Evolutionary conservation across 2,888 invertebrate species (phyloP), one percentile per base, ranked within the genome.

Genomic region (Thymelicus lineola): DNA sequence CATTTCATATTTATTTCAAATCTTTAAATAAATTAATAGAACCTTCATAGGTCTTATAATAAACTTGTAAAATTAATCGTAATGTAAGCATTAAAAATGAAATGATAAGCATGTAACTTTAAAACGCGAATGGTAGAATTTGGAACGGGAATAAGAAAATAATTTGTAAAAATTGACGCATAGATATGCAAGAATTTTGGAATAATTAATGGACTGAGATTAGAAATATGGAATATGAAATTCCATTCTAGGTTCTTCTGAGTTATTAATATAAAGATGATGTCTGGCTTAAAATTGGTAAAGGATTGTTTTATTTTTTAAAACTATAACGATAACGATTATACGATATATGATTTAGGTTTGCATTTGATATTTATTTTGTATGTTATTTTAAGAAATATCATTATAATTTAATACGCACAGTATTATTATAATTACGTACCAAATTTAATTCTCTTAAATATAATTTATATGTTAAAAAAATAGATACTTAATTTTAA

Each of bases 391-490:
- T 12, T 20, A 9, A 38, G 14, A 15, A 45, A 45, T 61, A 58
- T 38, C 0, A 15, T 58, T 36, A 35, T 60, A 28, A 53, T 67
- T 67, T 42, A 46, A 45, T 53, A 67, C 66, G 60, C 60, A 60
- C 67, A 68, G 67, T 68, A 68, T 68, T 68, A 68, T 68, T 68
- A 28, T 17, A 14, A n/a, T 68, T 66, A 35, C 36, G n/a, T 61
- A 9, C 14, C 46, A 61, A 61, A 46, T 20, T 14, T 59, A 46
- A 50, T 38, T 53, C 1, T 48, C n/a, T 48, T 35, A 35, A 61
- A 20, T 28, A 17, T 67, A 15, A 53, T 20, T 55, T 68, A 61
- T 28, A 35, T 12, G 0, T 7, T 55, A 68, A 9, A 10, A 5
- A 20, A 53, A 15, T 6, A 20, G 10, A 53, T 53, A 12, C 20